Evolutionary conservation across 2,113 vertebrate species (phyloP), one percentile per base, ranked within the genome.

Genomic region (Pitta sordida): DNA sequence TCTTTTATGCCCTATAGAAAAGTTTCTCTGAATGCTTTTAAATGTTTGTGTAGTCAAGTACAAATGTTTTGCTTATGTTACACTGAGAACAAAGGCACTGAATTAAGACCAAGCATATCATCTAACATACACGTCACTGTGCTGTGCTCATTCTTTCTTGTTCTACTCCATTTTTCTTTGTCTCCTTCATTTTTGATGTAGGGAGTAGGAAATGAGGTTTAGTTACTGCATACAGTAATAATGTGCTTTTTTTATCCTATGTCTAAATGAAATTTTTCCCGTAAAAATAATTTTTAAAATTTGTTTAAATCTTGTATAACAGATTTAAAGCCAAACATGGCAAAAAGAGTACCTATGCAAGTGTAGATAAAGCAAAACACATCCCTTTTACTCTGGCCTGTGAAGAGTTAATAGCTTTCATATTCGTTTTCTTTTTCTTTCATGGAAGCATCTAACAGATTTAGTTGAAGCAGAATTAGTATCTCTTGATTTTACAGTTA

Each of bases 61-160:
- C 48, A 64, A 26, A 41, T 13, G 11, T 53, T 76, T 52, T 4
- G 9, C 34, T 11, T 70, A 20, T 62, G 56, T 59, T 39, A 26
- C 0, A 0, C 39, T 1, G 4, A 34, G 32, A 39, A 9, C 48
- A 63, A 8, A 4, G 5, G 13, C 32, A 27, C 24, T 44, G 60
- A 30, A 46, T 46, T n/a, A 75, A 69, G 34, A 44, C 62, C 20
- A n/a, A 36, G 23, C 8, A 2, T 49, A 46, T 48, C 37, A 13
- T 24, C 36, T 44, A 16, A 34, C 26, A n/a, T 21, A 44, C 19
- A 39, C 8, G 1, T 1, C 67, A n/a, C 18, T 36, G 63, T 9
- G 10, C 46, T 51, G 1, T 21, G 29, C 43, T 67, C 52, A 49
- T 32, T 84, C 53, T 48, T 11, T 64, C 29, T 39, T 15, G 12